A percentile compares a stretch with the other conserved stretches of the same genome.
These are phyloP conservation scores for Pheucticus melanocephalus DNA, from an alignment of 2,113 vertebrate species.

Conservation along the genomic window DNA sequence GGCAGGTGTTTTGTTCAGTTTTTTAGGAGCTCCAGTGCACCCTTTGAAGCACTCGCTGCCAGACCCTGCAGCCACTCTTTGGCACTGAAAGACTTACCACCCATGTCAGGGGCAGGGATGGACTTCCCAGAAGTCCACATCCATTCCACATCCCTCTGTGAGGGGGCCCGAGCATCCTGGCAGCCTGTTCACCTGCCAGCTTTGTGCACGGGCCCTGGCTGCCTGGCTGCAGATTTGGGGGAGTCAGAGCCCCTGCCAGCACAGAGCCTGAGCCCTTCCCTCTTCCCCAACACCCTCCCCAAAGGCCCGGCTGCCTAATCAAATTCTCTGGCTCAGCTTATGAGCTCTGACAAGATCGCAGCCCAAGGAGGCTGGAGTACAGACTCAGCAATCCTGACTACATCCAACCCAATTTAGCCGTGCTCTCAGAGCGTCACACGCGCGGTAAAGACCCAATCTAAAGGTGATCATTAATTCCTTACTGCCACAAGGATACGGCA, in stretches of 20 bases:
- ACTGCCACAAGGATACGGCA: neutral
- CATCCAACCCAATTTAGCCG: constrained; percentile 46
- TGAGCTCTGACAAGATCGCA: constrained; percentile 54
- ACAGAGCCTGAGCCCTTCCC: neutral
- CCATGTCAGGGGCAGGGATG: fast-evolving
- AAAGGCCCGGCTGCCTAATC: neutral
- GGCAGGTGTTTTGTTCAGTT: neutral
- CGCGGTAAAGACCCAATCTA: neutral
- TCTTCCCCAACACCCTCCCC: neutral
- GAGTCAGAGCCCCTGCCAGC: neutral
- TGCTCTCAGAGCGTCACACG: neutral
- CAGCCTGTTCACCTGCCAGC: neutral
- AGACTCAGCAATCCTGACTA: constrained; percentile 58
- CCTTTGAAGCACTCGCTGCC: neutral
- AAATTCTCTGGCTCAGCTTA: constrained; percentile 46
- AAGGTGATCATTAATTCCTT: constrained; percentile 48
- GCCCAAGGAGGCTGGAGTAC: constrained; percentile 58
- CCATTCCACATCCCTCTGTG: neutral
- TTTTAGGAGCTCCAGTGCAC: neutral
- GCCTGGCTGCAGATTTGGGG: neutral
- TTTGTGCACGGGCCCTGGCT: neutral
- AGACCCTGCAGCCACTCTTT: fast-evolving
- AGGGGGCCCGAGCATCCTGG: neutral
- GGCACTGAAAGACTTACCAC: fast-evolving
- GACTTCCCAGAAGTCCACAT: neutral